Evolutionary conservation across 2,888 invertebrate species (phyloP).

Genomic region (Acrobasis consociella): DNA sequence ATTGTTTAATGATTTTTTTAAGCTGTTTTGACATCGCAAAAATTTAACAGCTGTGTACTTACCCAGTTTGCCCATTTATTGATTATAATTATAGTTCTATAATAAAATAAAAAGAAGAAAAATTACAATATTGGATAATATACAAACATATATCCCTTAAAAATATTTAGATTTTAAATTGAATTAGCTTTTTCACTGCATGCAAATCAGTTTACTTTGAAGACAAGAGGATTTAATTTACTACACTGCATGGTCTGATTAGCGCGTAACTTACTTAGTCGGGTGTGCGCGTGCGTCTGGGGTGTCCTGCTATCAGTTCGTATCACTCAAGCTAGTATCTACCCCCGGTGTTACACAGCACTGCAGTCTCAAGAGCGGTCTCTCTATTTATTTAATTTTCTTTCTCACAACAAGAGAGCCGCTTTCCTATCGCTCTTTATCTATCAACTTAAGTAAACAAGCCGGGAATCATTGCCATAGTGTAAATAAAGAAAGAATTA

Average conservation of each 20-base stretch:
- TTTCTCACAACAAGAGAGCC: conserved; percentile 68
- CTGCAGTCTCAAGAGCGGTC: conserved; percentile 52
- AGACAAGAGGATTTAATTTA: background rate
- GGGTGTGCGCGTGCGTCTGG: too few relatives aligned
- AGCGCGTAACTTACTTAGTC: conserved; percentile 3
- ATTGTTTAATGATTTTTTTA: too few relatives aligned
- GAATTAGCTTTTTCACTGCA: too few relatives aligned
- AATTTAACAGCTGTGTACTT: too few relatives aligned
- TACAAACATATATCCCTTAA: too few relatives aligned
- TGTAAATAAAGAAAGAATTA: conserved; percentile 73
- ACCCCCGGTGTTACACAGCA: conserved; percentile 71
- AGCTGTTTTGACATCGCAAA: too few relatives aligned
- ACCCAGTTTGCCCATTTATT: too few relatives aligned
- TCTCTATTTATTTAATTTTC: conserved; percentile 69
- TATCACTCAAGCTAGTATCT: conserved; percentile 38
- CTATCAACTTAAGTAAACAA: conserved; percentile 73
- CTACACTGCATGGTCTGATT: background rate
- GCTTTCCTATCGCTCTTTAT: conserved; percentile 70
- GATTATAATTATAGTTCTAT: too few relatives aligned
- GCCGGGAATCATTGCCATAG: conserved; percentile 62
- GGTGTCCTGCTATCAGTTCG: conserved; percentile 48
- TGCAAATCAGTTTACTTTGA: background rate
- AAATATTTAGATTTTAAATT: too few relatives aligned
- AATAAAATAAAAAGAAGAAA: too few relatives aligned
- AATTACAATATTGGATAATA: too few relatives aligned